A percentile compares a stretch with the other conserved stretches of the same genome.
Evolutionary conservation across 92 coral and sea anemone species (phyloP).

Genomic region (Porites evermanni): DNA sequence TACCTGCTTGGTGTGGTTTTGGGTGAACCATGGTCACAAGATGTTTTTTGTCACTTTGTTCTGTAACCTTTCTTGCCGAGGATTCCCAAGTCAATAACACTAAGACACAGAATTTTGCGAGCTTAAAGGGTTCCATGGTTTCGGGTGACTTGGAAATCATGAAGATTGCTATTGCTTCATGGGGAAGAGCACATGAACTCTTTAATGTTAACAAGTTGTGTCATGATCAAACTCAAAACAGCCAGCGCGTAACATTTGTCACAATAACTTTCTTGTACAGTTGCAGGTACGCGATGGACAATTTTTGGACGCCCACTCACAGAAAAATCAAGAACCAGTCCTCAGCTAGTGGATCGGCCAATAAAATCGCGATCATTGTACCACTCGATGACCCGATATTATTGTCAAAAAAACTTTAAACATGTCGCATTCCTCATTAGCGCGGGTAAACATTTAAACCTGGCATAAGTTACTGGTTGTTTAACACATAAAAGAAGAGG

Average conservation of each 20-base stretch:
- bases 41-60: slow-evolving; percentile 20
- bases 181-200: neutral
- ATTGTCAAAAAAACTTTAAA: no score
- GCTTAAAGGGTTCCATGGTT: neutral
- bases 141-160: no score
- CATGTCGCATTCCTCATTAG: no score
- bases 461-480: no score
- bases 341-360: no score
- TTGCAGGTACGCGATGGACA: neutral
- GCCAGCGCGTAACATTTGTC: neutral
- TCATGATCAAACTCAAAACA: neutral
- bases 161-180: neutral
- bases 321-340: neutral
- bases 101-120: neutral
- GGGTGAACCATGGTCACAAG: slow-evolving; percentile 21
- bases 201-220: neutral
- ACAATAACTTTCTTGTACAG: neutral
- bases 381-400: no score
- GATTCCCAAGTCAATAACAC: neutral
- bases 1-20: slow-evolving; percentile 36
- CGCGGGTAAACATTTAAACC: no score
- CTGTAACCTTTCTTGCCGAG: neutral
- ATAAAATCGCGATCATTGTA: no score
- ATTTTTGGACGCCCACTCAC: neutral
- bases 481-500: no score